These are phyloP conservation scores for Aricia agestis DNA, from an alignment of 1,140 invertebrate genomes.

Conservation along the genomic window DNA sequence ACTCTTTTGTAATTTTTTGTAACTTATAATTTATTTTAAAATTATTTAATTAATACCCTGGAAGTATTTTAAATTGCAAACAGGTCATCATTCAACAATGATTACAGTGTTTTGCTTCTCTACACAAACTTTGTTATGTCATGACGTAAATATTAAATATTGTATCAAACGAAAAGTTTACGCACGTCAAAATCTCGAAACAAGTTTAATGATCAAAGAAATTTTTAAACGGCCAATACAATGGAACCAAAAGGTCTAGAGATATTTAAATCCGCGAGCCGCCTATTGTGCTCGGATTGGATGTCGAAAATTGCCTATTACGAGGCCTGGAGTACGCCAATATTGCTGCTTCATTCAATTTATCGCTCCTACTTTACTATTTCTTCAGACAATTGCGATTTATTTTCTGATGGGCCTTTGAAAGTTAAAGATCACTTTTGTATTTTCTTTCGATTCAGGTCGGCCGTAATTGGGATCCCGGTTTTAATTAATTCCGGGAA, in stretches of 20 bases:
- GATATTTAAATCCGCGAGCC: constrained; percentile 58
- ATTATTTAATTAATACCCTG: no score
- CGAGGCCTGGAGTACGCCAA: constrained; percentile 49
- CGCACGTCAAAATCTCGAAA: not conserved
- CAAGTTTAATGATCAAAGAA: not conserved
- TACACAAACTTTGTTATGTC: no score
- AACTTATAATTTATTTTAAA: no score
- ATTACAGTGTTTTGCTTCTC: no score
- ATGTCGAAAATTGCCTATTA: constrained; percentile 71
- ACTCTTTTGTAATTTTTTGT: not conserved
- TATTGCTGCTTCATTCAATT: constrained; percentile 67
- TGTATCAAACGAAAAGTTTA: not conserved
- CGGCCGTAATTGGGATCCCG: not conserved
- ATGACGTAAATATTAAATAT: no score
- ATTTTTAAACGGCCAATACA: constrained; percentile 15
- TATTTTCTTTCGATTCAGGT: constrained; percentile 8
- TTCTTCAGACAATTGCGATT: constrained; percentile 56
- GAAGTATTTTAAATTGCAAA: no score
- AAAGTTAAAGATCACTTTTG: constrained; percentile 8
- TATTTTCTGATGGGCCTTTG: constrained; percentile 29
- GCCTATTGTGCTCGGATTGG: constrained; percentile 54
- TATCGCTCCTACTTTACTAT: constrained; percentile 55
- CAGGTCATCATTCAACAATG: no score
- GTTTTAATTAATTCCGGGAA: constrained; percentile 4
- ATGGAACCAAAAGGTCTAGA: constrained; percentile 32